A percentile compares a stretch with the other conserved stretches of the same genome.
phyloP scores from a whole-genome alignment of 2,888 invertebrate genomes.

The Micoletzkya japonica region DNA sequence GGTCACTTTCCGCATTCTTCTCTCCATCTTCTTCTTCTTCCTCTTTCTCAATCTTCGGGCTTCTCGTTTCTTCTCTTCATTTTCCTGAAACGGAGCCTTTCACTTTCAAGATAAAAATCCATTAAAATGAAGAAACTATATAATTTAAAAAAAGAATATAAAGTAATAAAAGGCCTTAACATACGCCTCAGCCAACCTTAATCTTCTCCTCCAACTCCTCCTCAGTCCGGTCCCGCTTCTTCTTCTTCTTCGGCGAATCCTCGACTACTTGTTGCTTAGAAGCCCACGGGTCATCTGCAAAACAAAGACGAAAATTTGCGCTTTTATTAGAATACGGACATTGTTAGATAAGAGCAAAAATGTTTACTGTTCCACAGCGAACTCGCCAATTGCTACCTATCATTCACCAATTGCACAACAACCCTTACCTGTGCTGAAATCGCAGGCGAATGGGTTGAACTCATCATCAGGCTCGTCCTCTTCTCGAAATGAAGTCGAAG shows the following conservation, averaged over 20 bases:
- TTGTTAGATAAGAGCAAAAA: not conserved
- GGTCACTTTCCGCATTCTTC: slow-evolving; percentile 58
- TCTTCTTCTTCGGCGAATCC: slow-evolving; percentile 38
- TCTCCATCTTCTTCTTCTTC: slow-evolving; percentile 63
- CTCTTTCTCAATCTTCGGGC: slow-evolving; percentile 65
- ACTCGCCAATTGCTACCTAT: not conserved
- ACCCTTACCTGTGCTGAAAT: slow-evolving; percentile 66
- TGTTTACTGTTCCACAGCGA: not conserved
- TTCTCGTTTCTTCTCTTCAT: not conserved
- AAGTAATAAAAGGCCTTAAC: too few species aligned
- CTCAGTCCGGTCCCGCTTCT: slow-evolving; percentile 52
- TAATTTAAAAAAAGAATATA: too few species aligned
- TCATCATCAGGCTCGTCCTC: too few species aligned
- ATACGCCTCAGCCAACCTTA: slow-evolving; percentile 35
- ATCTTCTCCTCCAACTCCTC: slow-evolving; percentile 69
- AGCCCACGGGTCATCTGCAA: slow-evolving; percentile 76
- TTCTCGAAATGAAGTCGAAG: too few species aligned
- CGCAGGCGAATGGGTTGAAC: slow-evolving; percentile 88
- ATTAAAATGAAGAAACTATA: not conserved
- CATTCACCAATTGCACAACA: not conserved
- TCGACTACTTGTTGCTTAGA: slow-evolving; percentile 47
- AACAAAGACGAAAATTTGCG: not conserved
- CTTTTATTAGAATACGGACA: not conserved
- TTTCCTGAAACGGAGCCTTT: not conserved
- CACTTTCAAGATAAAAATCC: slow-evolving; percentile 5